These are phyloP conservation scores for Vireo griseus DNA, from an alignment of 2,797 vertebrate species.

Conservation along the genomic window DNA sequence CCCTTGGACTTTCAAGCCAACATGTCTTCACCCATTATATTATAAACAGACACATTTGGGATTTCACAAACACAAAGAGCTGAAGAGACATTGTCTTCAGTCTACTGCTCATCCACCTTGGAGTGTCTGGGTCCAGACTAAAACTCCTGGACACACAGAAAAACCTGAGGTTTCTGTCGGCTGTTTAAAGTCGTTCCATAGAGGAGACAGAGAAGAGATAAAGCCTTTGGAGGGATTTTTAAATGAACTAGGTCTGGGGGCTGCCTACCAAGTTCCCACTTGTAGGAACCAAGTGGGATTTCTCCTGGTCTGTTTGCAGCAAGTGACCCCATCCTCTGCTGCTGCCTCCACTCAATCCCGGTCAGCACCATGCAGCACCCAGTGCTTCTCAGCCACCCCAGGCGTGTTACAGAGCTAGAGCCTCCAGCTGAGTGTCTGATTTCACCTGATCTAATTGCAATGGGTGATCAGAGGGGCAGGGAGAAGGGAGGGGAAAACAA, in stretches of 20 bases:
- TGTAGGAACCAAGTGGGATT: background rate
- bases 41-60: background rate
- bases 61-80: background rate
- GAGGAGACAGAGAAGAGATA: background rate
- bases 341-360: background rate
- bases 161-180: background rate
- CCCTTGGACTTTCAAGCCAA: background rate
- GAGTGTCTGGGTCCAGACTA: background rate
- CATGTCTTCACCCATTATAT: background rate
- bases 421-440: background rate
- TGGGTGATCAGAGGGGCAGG: background rate
- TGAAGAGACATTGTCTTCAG: background rate
- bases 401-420: background rate
- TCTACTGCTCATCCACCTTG: background rate
- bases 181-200: background rate
- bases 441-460: conserved; percentile 16
- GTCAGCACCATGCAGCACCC: accelerated
- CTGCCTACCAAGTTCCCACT: background rate
- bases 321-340: background rate
- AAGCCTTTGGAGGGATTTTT: background rate
- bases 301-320: background rate
- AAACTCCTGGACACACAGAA: background rate
- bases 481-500: background rate
- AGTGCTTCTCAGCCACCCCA: background rate
- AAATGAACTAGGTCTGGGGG: background rate